Percentiles rank a stretch among this genome's conserved stretches.
phyloP scores from a whole-genome alignment of 1,140 invertebrate species.

The Holcopasites calliopsidis region DNA sequence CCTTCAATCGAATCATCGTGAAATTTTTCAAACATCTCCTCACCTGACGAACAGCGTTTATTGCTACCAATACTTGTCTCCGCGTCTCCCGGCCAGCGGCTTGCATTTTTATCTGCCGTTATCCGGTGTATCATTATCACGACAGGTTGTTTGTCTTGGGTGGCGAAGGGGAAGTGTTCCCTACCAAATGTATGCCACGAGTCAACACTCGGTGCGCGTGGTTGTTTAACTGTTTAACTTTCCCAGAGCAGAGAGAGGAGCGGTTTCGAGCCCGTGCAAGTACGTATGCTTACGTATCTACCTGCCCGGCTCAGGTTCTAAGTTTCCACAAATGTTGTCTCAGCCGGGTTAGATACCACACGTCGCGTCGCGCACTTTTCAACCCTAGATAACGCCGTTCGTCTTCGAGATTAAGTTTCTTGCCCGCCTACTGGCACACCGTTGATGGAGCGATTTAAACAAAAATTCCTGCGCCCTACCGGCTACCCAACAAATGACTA shows the following conservation, averaged over 20 bases:
- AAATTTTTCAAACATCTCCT: not conserved
- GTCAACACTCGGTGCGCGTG: conserved; percentile 73
- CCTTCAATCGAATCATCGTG: not conserved
- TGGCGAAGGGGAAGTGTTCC: conserved; percentile 63
- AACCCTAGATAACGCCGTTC: conserved; percentile 65
- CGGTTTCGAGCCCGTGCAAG: conserved; percentile 51
- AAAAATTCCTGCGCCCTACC: conserved; percentile 16
- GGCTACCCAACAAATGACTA: not conserved
- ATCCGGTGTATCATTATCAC: conserved; percentile 74
- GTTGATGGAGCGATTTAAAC: conserved; percentile 19
- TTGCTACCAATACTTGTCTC: conserved; percentile 32
- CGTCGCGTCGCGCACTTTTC: conserved; percentile 44
- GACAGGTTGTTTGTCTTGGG: conserved; percentile 75
- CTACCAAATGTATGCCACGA: conserved; percentile 74
- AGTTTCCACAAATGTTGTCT: conserved; percentile 74
- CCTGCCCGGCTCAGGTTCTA: conserved; percentile 65
- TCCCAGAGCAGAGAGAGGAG: conserved; percentile 72
- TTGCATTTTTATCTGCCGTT: conserved; percentile 60
- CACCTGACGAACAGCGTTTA: not conserved
- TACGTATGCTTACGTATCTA: conserved; percentile 61
- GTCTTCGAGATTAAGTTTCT: conserved; percentile 55
- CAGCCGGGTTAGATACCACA: conserved; percentile 73
- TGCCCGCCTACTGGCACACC: conserved; percentile 12
- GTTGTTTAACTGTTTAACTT: conserved; percentile 78
- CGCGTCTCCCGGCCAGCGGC: not conserved